A percentile compares a stretch with the other conserved stretches of the same genome.
These are phyloP conservation scores for Eublepharis macularius DNA, from an alignment of 2,113 vertebrate species.

Conservation along the genomic window DNA sequence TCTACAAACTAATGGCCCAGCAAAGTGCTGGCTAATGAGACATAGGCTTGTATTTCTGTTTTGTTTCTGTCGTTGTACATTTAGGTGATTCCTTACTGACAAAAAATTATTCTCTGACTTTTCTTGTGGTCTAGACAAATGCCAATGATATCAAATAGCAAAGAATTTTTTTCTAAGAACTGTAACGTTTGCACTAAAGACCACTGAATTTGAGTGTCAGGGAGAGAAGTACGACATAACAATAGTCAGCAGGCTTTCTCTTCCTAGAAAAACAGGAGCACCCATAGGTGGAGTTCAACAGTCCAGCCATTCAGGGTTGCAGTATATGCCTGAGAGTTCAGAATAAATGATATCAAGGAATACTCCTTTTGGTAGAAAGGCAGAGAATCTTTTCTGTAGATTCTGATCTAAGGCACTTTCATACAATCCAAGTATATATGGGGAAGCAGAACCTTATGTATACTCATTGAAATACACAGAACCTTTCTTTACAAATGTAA, in stretches of 20 bases:
- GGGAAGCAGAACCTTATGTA: no score
- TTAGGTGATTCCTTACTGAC: background rate
- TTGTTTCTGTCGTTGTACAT: background rate
- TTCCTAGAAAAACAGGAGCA: background rate
- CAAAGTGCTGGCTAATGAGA: constrained; percentile 13
- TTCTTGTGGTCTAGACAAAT: background rate
- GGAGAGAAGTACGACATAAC: background rate
- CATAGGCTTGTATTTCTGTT: background rate
- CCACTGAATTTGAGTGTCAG: background rate
- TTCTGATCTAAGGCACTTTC: background rate
- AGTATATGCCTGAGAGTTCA: background rate
- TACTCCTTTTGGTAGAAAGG: no score
- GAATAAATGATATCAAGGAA: no score
- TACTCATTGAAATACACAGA: no score
- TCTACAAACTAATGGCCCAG: background rate
- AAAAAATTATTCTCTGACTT: background rate
- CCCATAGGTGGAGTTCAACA: background rate
- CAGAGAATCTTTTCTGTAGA: no score
- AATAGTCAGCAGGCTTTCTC: background rate
- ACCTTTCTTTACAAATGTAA: no score
- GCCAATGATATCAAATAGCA: background rate
- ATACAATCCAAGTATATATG: no score
- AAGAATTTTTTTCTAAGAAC: background rate
- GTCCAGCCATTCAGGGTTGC: background rate
- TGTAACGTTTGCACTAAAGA: background rate